Evolutionary conservation across 2,888 invertebrate species (phyloP).

Genomic region (Hemistola chrysoprasaria): DNA sequence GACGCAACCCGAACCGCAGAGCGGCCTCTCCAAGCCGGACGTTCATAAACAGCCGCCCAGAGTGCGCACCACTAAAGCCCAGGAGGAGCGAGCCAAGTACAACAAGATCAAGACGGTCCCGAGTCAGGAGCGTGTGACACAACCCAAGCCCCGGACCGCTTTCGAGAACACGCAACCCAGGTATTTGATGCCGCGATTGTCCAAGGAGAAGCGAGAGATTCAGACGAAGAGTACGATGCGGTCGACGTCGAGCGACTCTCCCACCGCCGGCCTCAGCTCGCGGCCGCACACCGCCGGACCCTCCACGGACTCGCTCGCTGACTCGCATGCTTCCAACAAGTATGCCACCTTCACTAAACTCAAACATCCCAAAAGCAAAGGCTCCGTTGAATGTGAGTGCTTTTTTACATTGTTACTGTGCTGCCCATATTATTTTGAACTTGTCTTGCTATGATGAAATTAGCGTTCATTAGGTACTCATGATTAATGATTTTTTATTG

Average conservation of each 20-base stretch:
- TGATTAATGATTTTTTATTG: too few relatives aligned
- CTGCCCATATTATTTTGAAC: too few relatives aligned
- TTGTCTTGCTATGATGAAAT: too few relatives aligned
- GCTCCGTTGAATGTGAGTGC: conserved; percentile 55
- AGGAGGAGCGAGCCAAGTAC: conserved; percentile 65
- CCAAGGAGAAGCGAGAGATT: conserved; percentile 29
- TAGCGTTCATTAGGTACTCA: too few relatives aligned
- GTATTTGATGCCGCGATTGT: conserved; percentile 81
- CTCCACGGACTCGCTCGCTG: conserved; percentile 69
- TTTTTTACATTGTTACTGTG: too few relatives aligned
- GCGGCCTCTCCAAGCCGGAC: conserved; percentile 10
- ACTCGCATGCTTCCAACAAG: conserved; percentile 62
- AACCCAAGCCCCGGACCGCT: conserved; percentile 22
- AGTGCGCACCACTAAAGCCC: conserved; percentile 68
- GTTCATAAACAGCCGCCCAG: conserved; percentile 47
- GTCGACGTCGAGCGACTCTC: conserved; percentile 85
- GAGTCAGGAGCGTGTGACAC: conserved; percentile 37
- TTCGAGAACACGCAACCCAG: conserved; percentile 78
- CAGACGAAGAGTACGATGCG: conserved; percentile 33
- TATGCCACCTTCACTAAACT: conserved; percentile 68
- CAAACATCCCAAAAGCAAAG: conserved; percentile 45
- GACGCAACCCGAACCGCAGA: conserved; percentile 17
- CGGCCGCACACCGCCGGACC: conserved; percentile 72
- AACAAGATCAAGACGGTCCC: conserved; percentile 57
- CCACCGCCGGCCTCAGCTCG: conserved; percentile 70